Evolutionary conservation across 30 jellyfish, hydroid and myxozoan genomes (phyloP).

Genomic region (Aurelia aurita): DNA sequence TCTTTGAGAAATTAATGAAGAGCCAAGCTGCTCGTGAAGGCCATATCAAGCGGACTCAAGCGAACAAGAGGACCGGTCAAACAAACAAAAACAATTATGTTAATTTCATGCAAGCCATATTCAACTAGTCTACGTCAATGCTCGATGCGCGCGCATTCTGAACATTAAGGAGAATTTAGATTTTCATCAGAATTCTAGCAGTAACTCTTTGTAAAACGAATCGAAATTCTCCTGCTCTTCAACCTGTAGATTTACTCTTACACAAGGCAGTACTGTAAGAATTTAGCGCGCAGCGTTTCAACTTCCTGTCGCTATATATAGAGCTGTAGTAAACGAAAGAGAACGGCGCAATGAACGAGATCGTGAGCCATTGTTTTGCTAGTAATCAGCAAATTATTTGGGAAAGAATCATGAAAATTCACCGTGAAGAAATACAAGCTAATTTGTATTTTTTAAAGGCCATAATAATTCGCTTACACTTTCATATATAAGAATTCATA

Average conservation of each 20-base stretch:
- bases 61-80: conserved; percentile 15
- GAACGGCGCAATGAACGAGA: no score
- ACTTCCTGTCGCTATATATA: conserved; percentile 2
- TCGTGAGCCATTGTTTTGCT: no score
- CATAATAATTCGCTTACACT: no score
- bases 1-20: not conserved
- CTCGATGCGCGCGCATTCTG: conserved; percentile 53
- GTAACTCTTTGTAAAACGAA: not conserved
- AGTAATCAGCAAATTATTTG: no score
- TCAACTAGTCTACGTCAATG: conserved; percentile 21
- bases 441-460: no score
- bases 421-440: no score
- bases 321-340: not conserved
- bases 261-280: conserved; percentile 40
- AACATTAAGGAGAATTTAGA: not conserved
- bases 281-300: not conserved
- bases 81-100: conserved; percentile 27
- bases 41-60: not conserved
- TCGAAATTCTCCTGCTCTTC: conserved; percentile 12
- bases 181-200: not conserved
- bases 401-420: not conserved
- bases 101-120: conserved; percentile 27
- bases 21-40: no score
- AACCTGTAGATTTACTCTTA: conserved; percentile 67
- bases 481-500: no score